Base-by-base conservation (phyloP, 35 echinoderm and acorn worm genomes). In the Antedon bifida region DNA sequence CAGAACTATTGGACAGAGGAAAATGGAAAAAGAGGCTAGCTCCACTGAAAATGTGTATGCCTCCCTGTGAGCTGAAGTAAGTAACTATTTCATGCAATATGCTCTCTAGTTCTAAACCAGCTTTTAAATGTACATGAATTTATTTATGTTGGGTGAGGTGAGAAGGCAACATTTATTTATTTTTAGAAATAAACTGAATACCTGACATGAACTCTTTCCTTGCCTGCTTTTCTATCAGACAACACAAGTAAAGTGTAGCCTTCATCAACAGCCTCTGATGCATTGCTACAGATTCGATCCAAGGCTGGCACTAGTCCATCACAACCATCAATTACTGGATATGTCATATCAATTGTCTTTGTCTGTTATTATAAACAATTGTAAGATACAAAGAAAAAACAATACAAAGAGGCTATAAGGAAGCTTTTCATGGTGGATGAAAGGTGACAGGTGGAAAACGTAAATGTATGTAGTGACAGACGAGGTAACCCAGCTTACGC, bases 301-400 rank as follows among this genome's bases (percentile, higher is more conserved):
- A 99, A 75, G 7, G 95, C 88, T 75, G 88, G 86, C 39, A 93
- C 87, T 32, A 99, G 82, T 33, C 95, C 95, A 30, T 55, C 79
- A 73, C 21, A 55, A 8, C 95, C 95, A 77, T 89, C 85, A 31
- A 31, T 81, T 7, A 90, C 80, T 21, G 91, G 95, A 44, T 90
- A 99, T 3, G 88, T 90, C 4, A 85, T 93, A 36, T 93, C 91
- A 84, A 99, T 92, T 11, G 88, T 87, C 76, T 99, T 90, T 30
- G 95, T 88, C 95, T 99, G 75, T 12, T 5, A 51, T n/a, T n/a
- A n/a, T n/a, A n/a, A n/a, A n/a, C n/a, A n/a, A n/a, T n/a, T n/a
- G n/a, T n/a, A 84, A 36, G 16, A 5, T 19, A 79, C 31, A 78
- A 39, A 83, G 78, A 79, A 31, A 74, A 82, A 39, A 30, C 16